Evolutionary conservation across 2,797 vertebrate genomes (phyloP).

Genomic region (Cuculus canorus): DNA sequence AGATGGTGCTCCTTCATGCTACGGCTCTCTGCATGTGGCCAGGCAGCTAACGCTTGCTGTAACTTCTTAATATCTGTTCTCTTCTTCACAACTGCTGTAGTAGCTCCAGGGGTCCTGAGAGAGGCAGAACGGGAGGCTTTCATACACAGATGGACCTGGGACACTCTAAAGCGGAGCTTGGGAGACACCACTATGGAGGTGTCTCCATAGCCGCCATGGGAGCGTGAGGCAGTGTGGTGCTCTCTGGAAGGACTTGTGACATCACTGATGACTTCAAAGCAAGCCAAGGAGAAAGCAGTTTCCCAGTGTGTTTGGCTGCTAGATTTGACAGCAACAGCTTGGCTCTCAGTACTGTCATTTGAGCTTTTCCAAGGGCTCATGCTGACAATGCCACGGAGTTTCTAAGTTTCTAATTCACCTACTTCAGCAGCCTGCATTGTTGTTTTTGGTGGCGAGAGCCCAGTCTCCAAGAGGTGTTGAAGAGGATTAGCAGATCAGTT

Average conservation of each 20-base stretch:
- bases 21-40: neutral
- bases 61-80: neutral
- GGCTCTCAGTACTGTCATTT: neutral
- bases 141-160: accelerated
- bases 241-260: neutral
- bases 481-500: conserved; percentile 17
- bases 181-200: neutral
- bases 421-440: neutral
- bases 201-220: neutral
- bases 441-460: conserved; percentile 10
- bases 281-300: neutral
- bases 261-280: neutral
- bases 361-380: neutral
- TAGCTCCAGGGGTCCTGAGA: neutral
- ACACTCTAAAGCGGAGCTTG: neutral
- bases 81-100: neutral
- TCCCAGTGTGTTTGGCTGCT: neutral
- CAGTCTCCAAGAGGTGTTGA: neutral
- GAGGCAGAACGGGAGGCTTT: neutral
- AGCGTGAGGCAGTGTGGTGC: neutral
- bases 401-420: neutral
- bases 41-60: neutral
- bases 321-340: conserved; percentile 14
- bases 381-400: neutral
- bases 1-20: conserved; percentile 35